Conservation (phyloP, 2,888 invertebrate species). For the Entomobrya multifasciata region DNA sequence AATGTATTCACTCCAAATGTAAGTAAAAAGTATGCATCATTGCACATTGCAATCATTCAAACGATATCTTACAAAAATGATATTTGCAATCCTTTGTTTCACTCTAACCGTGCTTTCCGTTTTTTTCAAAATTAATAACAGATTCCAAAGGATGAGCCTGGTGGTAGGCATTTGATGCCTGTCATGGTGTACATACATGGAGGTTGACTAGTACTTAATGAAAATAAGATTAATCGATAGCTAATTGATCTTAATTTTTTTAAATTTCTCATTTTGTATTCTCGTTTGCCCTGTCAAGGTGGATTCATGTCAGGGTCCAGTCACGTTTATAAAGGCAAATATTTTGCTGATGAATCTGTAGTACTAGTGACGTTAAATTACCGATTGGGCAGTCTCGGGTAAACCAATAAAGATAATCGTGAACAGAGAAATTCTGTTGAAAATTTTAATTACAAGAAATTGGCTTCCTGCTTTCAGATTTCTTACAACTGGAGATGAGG, state of each 20-base stretch:
- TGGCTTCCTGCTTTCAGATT: constrained; percentile 31
- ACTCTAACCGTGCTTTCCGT: no score
- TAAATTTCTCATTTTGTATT: not conserved
- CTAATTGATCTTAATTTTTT: no score
- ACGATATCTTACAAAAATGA: no score
- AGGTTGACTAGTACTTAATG: constrained; percentile 25
- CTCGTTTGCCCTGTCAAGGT: no score
- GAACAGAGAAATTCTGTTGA: not conserved
- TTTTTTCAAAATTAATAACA: not conserved
- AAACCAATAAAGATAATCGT: not conserved
- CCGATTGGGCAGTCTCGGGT: constrained; percentile 47
- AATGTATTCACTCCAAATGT: constrained; percentile 56
- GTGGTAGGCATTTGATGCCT: constrained; percentile 32
- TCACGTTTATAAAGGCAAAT: constrained; percentile 51
- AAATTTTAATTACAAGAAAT: not conserved
- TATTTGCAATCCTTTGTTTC: no score
- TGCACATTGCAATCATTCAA: no score
- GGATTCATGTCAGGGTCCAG: constrained; percentile 64
- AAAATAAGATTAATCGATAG: no score
- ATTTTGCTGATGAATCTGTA: constrained; percentile 56
- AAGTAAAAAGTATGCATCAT: no score
- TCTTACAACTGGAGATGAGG: constrained; percentile 52
- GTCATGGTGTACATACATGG: constrained; percentile 69
- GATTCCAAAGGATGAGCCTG: constrained; percentile 44
- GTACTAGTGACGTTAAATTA: constrained; percentile 57